phyloP scores from a whole-genome alignment of 2,113 vertebrate species.

The Phalacrocorax brasilianus region DNA sequence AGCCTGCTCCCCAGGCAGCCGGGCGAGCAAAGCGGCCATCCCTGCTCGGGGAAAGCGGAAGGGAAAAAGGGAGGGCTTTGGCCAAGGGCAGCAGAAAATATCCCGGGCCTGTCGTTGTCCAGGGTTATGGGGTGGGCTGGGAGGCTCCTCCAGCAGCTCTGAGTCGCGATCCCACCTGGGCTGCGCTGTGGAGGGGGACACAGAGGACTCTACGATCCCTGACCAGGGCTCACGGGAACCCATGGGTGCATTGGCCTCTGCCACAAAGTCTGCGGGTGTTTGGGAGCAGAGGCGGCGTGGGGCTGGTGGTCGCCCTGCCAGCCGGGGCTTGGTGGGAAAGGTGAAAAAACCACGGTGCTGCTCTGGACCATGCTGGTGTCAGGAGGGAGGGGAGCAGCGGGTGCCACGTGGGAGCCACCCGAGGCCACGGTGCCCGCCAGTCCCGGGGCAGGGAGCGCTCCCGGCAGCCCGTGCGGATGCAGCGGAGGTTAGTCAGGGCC shows the following conservation, averaged over 20 bases:
- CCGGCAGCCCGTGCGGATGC: neutral
- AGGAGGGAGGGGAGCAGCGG: neutral
- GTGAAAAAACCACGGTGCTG: fast-evolving
- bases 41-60: fast-evolving
- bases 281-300: fast-evolving
- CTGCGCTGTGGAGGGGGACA: neutral
- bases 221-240: fast-evolving
- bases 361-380: neutral
- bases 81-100: neutral
- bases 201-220: fast-evolving
- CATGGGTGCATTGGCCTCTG: neutral
- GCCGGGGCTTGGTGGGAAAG: neutral
- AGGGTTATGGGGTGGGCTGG: neutral
- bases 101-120: fast-evolving
- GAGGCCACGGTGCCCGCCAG: fast-evolving
- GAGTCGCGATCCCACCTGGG: neutral
- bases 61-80: neutral
- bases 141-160: neutral
- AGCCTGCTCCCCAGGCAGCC: neutral
- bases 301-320: neutral
- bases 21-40: fast-evolving
- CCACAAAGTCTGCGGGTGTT: neutral
- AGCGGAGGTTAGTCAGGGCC: neutral
- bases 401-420: neutral
- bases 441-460: neutral